These are phyloP conservation scores for Diplodus puntazzo DNA, from an alignment of 2,797 vertebrate species.

Conservation along the genomic window DNA sequence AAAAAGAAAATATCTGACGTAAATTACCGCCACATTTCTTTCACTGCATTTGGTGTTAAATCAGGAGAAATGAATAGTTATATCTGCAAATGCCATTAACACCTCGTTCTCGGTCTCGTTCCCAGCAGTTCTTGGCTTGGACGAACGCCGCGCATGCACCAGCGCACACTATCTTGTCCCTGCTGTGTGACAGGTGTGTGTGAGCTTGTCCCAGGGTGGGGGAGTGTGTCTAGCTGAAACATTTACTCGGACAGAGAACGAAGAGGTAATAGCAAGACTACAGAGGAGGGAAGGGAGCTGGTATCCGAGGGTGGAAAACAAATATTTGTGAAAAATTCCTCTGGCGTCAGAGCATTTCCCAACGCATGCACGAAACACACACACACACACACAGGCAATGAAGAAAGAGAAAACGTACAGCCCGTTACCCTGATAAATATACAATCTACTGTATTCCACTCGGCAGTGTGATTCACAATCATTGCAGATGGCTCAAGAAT, in stretches of 20 bases:
- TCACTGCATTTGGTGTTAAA: neutral
- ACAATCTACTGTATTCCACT: conserved; percentile 22
- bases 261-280: conserved; percentile 65
- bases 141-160: conserved; percentile 40
- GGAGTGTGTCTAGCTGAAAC: conserved; percentile 60
- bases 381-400: conserved; percentile 22
- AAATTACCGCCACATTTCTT: conserved; percentile 3
- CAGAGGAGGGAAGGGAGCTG: conserved; percentile 57
- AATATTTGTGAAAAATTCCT: conserved; percentile 77
- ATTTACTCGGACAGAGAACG: conserved; percentile 69
- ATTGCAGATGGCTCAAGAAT: conserved; percentile 56
- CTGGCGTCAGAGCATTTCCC: conserved; percentile 65
- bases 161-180: conserved; percentile 46
- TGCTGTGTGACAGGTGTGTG: conserved; percentile 76
- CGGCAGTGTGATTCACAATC: conserved; percentile 39
- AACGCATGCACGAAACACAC: conserved; percentile 41
- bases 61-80: neutral
- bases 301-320: conserved; percentile 67
- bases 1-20: conserved; percentile 13
- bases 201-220: conserved; percentile 45
- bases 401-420: conserved; percentile 7
- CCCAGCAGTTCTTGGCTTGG: conserved; percentile 7
- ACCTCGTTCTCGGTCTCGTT: neutral
- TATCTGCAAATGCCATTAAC: conserved; percentile 8
- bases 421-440: neutral